Evolutionary conservation across 2,888 invertebrate species (phyloP), one percentile per base, ranked within the genome.

Genomic region (Pyrocoelia pectoralis): DNA sequence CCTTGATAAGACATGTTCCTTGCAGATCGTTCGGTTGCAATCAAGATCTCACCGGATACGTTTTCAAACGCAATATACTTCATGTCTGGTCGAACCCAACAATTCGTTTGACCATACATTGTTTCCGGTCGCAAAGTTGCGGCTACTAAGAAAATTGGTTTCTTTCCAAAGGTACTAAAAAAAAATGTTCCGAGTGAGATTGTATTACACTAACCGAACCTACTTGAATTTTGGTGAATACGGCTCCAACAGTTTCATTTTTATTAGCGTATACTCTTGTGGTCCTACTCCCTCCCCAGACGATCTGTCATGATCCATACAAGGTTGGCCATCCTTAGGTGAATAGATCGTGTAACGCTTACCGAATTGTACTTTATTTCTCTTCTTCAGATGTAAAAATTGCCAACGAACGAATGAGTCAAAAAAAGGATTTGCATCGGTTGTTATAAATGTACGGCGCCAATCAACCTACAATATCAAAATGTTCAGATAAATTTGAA

Each of bases 21-120:
- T 0, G 98, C 98, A 0, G 99, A 90, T 70, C 98, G 87, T 65
- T 83, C 83, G 0, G 98, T 97, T 72, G 93, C 93, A 50, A 99
- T 86, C 81, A 92, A 97, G 33, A 98, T 84, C 66, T 96, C 95
- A 48, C 84, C 85, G 40, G 85, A 83, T 10, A 85, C 84, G 0
- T 89, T 89, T 75, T 89, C 85, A 79, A 96, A 94, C 0, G 93
- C 97, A 68, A 98, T 88, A 77, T 98, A 98, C 69, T 88, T 89
- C 77, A 98, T 93, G 76, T 98, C 97, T 0, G 99, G 99, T 76
- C 93, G 92, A 2, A 99, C 81, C 97, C 98, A 99, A 80, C 98
- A 98, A 79, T 99, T 99, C 0, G 99, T 99, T 84, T 99, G 99
- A 0, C 99, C 99, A 78, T 98, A 99, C 98, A 99, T 98, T 0